phyloP scores from a whole-genome alignment of 2,113 vertebrate species.

The Elachura formosa region DNA sequence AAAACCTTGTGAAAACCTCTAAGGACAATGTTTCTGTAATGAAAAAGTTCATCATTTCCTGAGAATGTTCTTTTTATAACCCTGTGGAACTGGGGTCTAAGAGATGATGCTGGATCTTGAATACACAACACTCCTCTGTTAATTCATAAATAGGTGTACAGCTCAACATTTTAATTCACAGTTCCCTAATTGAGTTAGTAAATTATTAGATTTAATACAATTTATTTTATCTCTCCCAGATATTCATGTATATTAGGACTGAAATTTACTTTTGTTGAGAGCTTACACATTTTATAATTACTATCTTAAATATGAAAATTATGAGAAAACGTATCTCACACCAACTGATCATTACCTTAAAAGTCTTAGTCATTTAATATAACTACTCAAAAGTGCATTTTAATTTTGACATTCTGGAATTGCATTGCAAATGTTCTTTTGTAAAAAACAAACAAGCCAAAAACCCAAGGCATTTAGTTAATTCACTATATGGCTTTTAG shows the following conservation, averaged over 20 bases:
- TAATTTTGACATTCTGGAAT: background rate
- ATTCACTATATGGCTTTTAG: background rate
- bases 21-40: background rate
- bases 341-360: background rate
- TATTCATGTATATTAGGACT: background rate
- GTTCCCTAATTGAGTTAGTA: background rate
- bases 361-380: background rate
- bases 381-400: background rate
- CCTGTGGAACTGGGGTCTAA: background rate
- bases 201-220: background rate
- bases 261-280: background rate
- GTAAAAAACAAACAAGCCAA: background rate
- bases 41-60: background rate
- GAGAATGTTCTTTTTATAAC: background rate
- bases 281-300: background rate
- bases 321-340: background rate
- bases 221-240: background rate
- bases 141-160: background rate
- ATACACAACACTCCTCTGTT: background rate
- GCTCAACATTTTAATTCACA: background rate
- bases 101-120: background rate
- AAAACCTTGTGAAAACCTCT: background rate
- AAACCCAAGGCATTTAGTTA: background rate
- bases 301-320: background rate
- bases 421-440: background rate